Evolutionary conservation across 2,888 invertebrate genomes (phyloP).

Genomic region (Sinopyrophorus schimmeli): DNA sequence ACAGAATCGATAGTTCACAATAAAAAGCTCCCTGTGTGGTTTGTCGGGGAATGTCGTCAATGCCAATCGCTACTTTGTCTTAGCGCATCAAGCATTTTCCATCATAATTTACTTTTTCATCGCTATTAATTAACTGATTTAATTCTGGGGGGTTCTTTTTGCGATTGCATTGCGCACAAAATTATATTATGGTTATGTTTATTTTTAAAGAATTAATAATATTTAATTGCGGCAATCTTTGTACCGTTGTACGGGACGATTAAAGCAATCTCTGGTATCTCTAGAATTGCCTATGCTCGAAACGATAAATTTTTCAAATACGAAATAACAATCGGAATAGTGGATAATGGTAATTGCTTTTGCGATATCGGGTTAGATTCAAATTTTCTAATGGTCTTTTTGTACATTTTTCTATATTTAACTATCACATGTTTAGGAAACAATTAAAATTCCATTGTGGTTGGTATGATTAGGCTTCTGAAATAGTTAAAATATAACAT

Average conservation of each 20-base stretch:
- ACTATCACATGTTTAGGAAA: too few species aligned
- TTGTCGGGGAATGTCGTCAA: conserved; percentile 39
- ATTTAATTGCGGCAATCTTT: conserved; percentile 35
- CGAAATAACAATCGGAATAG: too few species aligned
- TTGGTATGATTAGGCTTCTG: too few species aligned
- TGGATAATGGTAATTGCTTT: too few species aligned
- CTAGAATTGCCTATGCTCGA: too few species aligned
- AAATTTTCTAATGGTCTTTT: too few species aligned
- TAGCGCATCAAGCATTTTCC: conserved; percentile 38
- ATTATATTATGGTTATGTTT: conserved; percentile 25
- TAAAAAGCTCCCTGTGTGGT: conserved; percentile 32
- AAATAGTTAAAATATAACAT: too few species aligned
- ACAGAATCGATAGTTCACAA: conserved; percentile 25
- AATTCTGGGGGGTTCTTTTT: conserved; percentile 47
- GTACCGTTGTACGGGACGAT: conserved; percentile 10
- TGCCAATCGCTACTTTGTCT: conserved; percentile 37
- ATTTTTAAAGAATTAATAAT: conserved; percentile 38
- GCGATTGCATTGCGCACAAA: conserved; percentile 13
- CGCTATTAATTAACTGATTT: conserved; percentile 45
- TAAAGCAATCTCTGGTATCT: too few species aligned
- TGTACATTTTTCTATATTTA: too few species aligned
- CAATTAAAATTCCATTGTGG: too few species aligned
- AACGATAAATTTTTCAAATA: too few species aligned
- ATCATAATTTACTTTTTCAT: conserved; percentile 42
- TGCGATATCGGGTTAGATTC: too few species aligned